phyloP scores from a whole-genome alignment of 2,113 vertebrate genomes.

The Hippopotamus amphibius region DNA sequence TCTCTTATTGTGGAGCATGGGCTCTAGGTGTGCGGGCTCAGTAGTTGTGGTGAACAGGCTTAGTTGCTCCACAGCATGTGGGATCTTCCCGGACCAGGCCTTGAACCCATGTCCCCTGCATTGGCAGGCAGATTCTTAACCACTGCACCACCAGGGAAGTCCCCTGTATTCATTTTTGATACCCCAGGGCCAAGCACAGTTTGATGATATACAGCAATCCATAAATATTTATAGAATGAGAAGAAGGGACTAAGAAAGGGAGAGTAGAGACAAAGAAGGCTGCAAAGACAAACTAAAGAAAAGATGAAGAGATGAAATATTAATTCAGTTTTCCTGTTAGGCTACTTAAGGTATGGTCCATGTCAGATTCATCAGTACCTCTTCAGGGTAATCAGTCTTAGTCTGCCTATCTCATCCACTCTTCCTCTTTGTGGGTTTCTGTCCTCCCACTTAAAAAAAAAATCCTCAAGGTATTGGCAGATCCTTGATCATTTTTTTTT shows the following conservation, averaged over 20 bases:
- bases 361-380: not conserved
- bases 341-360: not conserved
- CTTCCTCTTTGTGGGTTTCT: not conserved
- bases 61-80: not conserved
- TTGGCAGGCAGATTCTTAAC: not conserved
- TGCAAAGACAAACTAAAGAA: not conserved
- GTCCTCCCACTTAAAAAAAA: not conserved
- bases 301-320: not conserved
- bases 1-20: not conserved
- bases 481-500: not conserved
- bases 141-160: not conserved
- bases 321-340: not conserved
- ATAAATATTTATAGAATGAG: not conserved
- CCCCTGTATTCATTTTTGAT: not conserved
- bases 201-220: not conserved
- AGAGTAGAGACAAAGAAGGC: not conserved
- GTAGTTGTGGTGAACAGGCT: not conserved
- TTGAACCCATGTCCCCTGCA: not conserved
- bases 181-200: not conserved
- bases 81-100: not conserved
- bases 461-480: not conserved
- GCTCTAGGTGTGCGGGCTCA: not conserved
- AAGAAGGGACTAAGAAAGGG: not conserved
- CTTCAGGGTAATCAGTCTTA: not conserved
- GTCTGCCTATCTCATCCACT: not conserved